A percentile compares a stretch with the other conserved stretches of the same genome.
phyloP scores from a whole-genome alignment of 64 coral and sea anemone species.

The Montipora sp. region DNA sequence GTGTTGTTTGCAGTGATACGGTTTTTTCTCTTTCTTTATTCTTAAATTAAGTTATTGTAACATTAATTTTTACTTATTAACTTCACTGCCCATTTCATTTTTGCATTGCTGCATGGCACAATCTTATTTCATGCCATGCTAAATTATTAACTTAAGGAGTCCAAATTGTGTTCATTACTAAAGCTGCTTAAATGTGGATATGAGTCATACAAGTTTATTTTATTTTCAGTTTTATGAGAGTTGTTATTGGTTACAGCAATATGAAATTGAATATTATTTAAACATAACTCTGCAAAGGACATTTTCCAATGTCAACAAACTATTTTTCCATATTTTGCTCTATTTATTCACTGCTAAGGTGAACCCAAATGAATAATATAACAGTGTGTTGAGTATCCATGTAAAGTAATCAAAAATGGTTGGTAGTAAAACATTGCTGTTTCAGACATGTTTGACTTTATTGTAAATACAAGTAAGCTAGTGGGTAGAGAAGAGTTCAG shows the following conservation, averaged over 20 bases:
- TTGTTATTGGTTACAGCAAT: neutral
- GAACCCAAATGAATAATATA: neutral
- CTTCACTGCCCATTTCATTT: neutral
- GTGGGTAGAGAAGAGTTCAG: no score
- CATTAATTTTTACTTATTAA: neutral
- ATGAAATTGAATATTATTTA: neutral
- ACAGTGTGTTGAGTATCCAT: neutral
- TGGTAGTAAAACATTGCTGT: no score
- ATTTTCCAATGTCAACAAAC: neutral
- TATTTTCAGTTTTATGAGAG: neutral
- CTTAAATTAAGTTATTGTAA: neutral
- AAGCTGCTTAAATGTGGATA: neutral
- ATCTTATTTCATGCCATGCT: neutral
- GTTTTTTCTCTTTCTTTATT: neutral
- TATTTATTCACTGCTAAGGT: constrained; percentile 5
- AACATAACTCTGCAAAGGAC: neutral
- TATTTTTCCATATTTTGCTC: constrained; percentile 36
- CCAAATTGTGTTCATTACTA: neutral
- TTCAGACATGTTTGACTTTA: no score
- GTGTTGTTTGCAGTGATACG: no score
- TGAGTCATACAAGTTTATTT: neutral
- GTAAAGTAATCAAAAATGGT: neutral
- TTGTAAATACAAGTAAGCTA: no score
- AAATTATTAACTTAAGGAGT: neutral
- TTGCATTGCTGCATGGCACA: neutral